Evolutionary conservation across 2,113 vertebrate genomes (phyloP), one percentile per base, ranked within the genome.

Genomic region (Pristiophorus japonicus): DNA sequence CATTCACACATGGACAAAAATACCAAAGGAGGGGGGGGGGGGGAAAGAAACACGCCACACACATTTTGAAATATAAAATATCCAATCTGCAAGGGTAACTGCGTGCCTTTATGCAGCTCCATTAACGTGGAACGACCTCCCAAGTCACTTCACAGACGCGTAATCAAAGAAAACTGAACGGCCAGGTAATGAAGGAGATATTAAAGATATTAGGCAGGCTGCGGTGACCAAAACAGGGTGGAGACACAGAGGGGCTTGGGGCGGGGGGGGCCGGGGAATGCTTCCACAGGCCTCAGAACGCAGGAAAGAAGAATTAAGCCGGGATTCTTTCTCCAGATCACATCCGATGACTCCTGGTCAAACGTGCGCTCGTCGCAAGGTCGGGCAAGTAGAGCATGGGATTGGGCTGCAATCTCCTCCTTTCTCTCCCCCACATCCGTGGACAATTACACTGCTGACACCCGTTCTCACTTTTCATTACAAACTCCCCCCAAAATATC

Each of bases 1-100:
- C 65, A 47, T 70, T 94, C 93, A 70, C 93, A 70, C 66, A 94
- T 70, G 66, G 63, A 92, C 20, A 62, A 63, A 92, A 63, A 92
- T 59, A 63, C 5, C 20, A 62, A 59, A 91, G 20, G 59, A 34
- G 65, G 42, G 12, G 34, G 12, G 45, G 45, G 20, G 59, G 34
- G 65, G 42, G 12, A 59, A 27, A 66, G 45, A 7, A 92, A 45
- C 1, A 51, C 51, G 4, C 51, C 2, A 1, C 51, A 51, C 51
- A 51, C 51, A 51, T 51, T 51, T 51, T 51, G 51, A 51, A 51
- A 51, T 51, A 51, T 51, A 51, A 4, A 51, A n/a, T 59, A 62
- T 62, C n/a, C 55, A 90, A 90, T 62, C 12, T 10, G 18, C 38
- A 42, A 34, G 30, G 27, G 34, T 4, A 90, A 55, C 87, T 59